Conservation (phyloP, 2,797 vertebrate genomes). For the Hoplostethus atlanticus region DNA sequence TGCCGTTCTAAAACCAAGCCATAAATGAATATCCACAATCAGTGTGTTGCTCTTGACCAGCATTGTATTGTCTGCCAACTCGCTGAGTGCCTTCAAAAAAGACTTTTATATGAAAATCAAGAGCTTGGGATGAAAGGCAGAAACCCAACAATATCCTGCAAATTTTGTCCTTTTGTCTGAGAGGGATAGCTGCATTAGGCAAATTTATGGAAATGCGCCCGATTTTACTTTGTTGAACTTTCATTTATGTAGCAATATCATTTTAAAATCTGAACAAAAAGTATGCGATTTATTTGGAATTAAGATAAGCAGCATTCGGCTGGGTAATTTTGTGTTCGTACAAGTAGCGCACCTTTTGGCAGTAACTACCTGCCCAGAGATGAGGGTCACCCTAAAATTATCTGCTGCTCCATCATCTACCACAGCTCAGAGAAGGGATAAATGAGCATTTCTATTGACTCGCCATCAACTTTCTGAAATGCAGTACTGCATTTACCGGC, state of each 20-base stretch:
- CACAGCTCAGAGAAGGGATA: slow-evolving; percentile 15
- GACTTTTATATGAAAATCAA: slow-evolving; percentile 88
- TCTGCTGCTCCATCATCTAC: slow-evolving; percentile 3
- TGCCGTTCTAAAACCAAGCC: slow-evolving; percentile 72
- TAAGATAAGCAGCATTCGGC: slow-evolving; percentile 64
- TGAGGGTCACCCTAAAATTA: slow-evolving; percentile 45
- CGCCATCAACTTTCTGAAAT: not conserved
- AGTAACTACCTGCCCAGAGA: slow-evolving; percentile 28
- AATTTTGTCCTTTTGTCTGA: slow-evolving; percentile 79
- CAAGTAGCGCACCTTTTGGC: slow-evolving; percentile 51
- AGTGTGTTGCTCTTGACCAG: slow-evolving; percentile 66
- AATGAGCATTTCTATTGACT: not conserved
- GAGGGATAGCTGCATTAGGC: slow-evolving; percentile 85
- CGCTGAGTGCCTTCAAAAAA: slow-evolving; percentile 81
- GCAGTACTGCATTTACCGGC: not conserved
- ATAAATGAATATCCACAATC: slow-evolving; percentile 79
- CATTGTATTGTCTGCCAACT: slow-evolving; percentile 77
- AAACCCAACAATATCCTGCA: slow-evolving; percentile 78
- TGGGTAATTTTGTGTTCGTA: slow-evolving; percentile 59
- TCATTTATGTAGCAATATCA: slow-evolving; percentile 76
- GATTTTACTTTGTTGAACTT: slow-evolving; percentile 82
- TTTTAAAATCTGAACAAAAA: slow-evolving; percentile 67
- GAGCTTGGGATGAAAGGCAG: slow-evolving; percentile 83
- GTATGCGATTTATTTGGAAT: slow-evolving; percentile 70
- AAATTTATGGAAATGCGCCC: slow-evolving; percentile 86